Conservation (phyloP, 2,888 invertebrate species). For the Sarcophaga variegata region DNA sequence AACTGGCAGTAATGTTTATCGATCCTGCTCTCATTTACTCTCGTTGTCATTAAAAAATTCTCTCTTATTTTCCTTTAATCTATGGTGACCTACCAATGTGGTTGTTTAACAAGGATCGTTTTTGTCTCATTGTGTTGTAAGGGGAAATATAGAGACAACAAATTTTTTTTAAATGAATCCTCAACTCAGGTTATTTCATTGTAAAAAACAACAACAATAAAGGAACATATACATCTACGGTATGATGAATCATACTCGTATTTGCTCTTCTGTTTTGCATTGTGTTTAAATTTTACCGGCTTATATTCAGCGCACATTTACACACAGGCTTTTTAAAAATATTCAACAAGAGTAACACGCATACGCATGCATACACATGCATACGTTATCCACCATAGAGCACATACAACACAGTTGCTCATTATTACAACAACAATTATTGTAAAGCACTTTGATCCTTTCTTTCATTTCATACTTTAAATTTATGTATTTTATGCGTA, state of each 20-base stretch:
- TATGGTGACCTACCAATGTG: neutral
- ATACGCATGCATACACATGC: constrained; percentile 30
- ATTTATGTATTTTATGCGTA: constrained; percentile 46
- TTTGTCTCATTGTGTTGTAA: neutral
- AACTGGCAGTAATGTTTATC: too few relatives aligned
- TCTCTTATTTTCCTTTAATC: too few relatives aligned
- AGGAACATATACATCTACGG: too few relatives aligned
- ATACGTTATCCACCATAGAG: constrained; percentile 7
- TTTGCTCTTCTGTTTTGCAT: neutral
- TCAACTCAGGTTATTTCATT: too few relatives aligned
- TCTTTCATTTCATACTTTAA: constrained; percentile 24
- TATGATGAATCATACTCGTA: constrained; percentile 25
- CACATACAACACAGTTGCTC: neutral
- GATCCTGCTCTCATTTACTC: too few relatives aligned
- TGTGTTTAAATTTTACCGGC: constrained; percentile 17
- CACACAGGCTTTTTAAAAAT: constrained; percentile 16
- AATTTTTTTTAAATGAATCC: too few relatives aligned
- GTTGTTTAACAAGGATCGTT: constrained; percentile 9
- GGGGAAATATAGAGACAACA: too few relatives aligned
- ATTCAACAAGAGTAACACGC: neutral
- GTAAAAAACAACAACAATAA: too few relatives aligned
- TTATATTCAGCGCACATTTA: constrained; percentile 17
- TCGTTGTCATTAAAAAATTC: too few relatives aligned
- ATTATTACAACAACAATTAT: neutral
- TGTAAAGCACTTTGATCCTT: constrained; percentile 48